phyloP scores from a whole-genome alignment of 1,140 invertebrate genomes.

The Bombus polaris region DNA sequence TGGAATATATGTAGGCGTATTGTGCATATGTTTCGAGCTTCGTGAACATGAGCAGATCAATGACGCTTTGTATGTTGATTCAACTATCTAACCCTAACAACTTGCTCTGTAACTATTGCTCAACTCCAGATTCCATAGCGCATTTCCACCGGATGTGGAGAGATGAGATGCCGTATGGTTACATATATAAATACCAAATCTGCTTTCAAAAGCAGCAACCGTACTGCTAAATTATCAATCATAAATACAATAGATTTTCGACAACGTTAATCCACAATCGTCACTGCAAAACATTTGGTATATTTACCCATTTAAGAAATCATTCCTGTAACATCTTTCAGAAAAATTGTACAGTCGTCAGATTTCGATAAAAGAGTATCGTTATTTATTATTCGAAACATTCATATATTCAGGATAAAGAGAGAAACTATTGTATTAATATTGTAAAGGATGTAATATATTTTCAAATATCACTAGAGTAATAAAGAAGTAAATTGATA shows the following conservation, averaged over 20 bases:
- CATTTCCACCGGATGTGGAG: constrained; percentile 26
- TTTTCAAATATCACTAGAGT: not conserved
- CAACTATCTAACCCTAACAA: constrained; percentile 51
- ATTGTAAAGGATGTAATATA: not conserved
- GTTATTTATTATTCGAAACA: no score
- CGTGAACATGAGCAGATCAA: constrained; percentile 37
- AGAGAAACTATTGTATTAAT: not conserved
- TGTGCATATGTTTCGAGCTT: constrained; percentile 29
- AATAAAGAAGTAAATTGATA: not conserved
- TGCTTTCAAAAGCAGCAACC: constrained; percentile 24
- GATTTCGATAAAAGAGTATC: no score
- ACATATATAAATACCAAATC: not conserved
- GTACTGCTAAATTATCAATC: not conserved
- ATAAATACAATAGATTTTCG: not conserved
- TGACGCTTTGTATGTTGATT: constrained; percentile 48
- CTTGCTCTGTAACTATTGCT: constrained; percentile 46
- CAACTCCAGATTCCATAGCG: constrained; percentile 44
- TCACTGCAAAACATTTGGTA: no score
- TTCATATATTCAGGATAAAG: not conserved
- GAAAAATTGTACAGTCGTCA: not conserved
- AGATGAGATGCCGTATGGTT: constrained; percentile 35
- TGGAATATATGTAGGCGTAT: constrained; percentile 8
- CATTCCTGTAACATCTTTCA: not conserved
- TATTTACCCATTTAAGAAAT: no score
- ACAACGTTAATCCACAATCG: not conserved